These are phyloP conservation scores for Drosophila elegans DNA, from an alignment of 1,140 invertebrate species.

Conservation along the genomic window DNA sequence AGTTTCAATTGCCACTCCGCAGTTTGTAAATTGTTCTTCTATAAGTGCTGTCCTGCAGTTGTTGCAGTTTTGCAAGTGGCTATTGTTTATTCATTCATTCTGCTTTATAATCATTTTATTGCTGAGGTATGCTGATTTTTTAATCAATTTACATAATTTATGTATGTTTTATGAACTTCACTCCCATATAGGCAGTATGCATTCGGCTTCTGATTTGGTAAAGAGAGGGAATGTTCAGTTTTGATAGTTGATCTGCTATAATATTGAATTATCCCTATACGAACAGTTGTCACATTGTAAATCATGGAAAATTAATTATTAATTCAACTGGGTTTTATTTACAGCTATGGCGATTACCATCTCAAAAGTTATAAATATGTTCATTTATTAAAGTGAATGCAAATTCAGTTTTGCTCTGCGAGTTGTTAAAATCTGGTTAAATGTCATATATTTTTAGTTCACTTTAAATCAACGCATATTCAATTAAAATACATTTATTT, in stretches of 20 bases:
- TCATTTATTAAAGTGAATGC: not conserved
- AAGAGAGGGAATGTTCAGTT: conserved; percentile 30
- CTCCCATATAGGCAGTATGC: conserved; percentile 1
- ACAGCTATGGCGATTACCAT: not conserved
- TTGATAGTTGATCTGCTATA: conserved; percentile 39
- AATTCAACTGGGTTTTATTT: conserved; percentile 4
- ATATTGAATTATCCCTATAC: conserved; percentile 36
- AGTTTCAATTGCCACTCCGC: conserved; percentile 58
- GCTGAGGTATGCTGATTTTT: conserved; percentile 50
- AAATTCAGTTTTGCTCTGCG: not conserved
- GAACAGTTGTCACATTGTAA: conserved; percentile 39
- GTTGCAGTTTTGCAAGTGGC: conserved; percentile 38
- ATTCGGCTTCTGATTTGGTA: conserved; percentile 41
- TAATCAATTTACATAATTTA: conserved; percentile 51
- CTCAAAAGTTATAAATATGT: not conserved
- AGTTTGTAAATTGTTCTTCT: conserved; percentile 60
- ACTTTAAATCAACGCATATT: too few species aligned
- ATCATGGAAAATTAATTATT: conserved; percentile 41
- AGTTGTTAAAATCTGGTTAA: not conserved
- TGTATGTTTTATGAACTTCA: conserved; percentile 28
- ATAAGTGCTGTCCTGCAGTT: conserved; percentile 26
- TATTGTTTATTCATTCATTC: conserved; percentile 53
- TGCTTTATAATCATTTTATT: conserved; percentile 48
- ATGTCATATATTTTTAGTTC: not conserved
- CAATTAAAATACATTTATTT: too few species aligned